A percentile compares a stretch with the other conserved stretches of the same genome.
Evolutionary conservation across 2,113 vertebrate species (phyloP).

Genomic region (Perccottus glenii): DNA sequence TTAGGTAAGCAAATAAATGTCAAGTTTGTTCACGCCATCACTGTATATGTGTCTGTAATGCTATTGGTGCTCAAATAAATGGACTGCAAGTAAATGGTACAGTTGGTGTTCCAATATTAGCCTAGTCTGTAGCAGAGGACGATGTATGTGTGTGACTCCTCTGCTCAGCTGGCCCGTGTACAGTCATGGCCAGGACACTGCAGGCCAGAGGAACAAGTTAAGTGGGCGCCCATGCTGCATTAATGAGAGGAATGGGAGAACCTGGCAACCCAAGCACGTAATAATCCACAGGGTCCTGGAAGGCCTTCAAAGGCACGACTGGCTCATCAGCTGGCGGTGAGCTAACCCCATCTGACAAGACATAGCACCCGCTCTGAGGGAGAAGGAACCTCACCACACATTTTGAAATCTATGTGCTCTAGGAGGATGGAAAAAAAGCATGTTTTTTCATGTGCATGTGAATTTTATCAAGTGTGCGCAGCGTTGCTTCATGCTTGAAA

Average conservation of each 20-base stretch:
- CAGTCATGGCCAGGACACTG: conserved; percentile 39
- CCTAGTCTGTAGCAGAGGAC: not conserved
- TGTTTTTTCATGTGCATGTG: conserved; percentile 37
- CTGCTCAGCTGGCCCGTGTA: conserved; percentile 31
- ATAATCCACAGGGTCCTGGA: conserved; percentile 57
- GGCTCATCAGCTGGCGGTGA: conserved; percentile 55
- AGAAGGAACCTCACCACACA: conserved; percentile 38
- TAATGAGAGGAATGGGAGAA: conserved; percentile 69
- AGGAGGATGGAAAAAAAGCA: not conserved
- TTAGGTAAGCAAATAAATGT: too few species aligned
- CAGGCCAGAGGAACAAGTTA: conserved; percentile 50
- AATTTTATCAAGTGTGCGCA: conserved; percentile 21
- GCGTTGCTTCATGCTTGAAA: conserved; percentile 16
- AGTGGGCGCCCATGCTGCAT: conserved; percentile 67
- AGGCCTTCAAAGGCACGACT: conserved; percentile 66
- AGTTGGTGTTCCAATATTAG: too few species aligned
- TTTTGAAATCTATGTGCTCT: not conserved
- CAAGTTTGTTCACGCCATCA: too few species aligned
- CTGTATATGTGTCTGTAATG: too few species aligned
- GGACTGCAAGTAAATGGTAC: too few species aligned
- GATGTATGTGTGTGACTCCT: conserved; percentile 7
- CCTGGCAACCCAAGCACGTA: conserved; percentile 68
- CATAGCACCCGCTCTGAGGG: conserved; percentile 61
- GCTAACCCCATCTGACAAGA: conserved; percentile 74
- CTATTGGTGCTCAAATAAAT: too few species aligned